phyloP scores from a whole-genome alignment of 2,888 invertebrate genomes.

The Spodoptera picta region DNA sequence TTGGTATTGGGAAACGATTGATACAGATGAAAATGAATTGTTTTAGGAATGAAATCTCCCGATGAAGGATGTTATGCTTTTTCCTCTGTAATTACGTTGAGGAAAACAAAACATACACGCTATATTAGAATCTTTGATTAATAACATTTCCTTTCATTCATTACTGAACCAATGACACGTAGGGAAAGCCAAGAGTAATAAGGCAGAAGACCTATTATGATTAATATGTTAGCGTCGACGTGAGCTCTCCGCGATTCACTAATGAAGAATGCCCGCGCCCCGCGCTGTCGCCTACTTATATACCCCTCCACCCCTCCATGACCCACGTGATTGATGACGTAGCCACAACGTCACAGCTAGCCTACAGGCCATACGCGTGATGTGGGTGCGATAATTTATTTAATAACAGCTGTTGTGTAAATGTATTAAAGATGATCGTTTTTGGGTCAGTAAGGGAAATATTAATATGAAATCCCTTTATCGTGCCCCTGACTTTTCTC shows the following conservation, averaged over 20 bases:
- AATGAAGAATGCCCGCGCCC: slow-evolving; percentile 78
- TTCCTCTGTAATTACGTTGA: slow-evolving; percentile 9
- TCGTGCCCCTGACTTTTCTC: slow-evolving; percentile 11
- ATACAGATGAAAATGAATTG: too few relatives aligned
- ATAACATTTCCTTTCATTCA: slow-evolving; percentile 55
- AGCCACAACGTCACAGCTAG: slow-evolving; percentile 72
- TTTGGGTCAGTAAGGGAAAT: slow-evolving; percentile 51
- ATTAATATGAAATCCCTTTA: slow-evolving; percentile 37
- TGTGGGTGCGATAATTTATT: slow-evolving; percentile 78
- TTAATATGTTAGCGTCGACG: slow-evolving; percentile 73
- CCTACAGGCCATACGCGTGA: slow-evolving; percentile 66
- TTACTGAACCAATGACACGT: slow-evolving; percentile 61
- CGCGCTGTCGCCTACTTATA: slow-evolving; percentile 66
- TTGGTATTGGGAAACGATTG: too few relatives aligned
- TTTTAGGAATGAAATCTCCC: too few relatives aligned
- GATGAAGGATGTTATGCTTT: too few relatives aligned
- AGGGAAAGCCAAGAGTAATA: slow-evolving; percentile 63
- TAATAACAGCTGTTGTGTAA: slow-evolving; percentile 62
- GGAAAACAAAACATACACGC: slow-evolving; percentile 11
- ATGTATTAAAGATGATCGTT: slow-evolving; percentile 61
- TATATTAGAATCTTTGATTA: slow-evolving; percentile 55
- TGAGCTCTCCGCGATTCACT: slow-evolving; percentile 68
- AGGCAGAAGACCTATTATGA: slow-evolving; percentile 68
- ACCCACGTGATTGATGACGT: slow-evolving; percentile 81
- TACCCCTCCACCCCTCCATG: slow-evolving; percentile 59